Evolutionary conservation across 2,797 vertebrate species (phyloP), one percentile per base, ranked within the genome.

Genomic region (Gymnothorax javanicus): DNA sequence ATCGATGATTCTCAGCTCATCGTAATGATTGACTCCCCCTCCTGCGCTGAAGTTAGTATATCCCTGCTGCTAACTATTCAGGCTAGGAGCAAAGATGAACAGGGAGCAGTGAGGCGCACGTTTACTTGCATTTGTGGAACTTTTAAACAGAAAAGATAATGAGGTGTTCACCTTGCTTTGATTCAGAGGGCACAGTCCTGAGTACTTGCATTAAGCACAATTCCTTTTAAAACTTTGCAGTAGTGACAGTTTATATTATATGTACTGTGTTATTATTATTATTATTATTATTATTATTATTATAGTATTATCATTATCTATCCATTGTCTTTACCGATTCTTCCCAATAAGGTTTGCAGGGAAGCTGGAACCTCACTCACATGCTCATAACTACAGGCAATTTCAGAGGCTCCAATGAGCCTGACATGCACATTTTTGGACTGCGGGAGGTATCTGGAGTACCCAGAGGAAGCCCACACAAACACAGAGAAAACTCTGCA

Each of bases 1-100:
- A 60, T 75, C 57, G 52, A 69, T 43, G 25, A 25, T 50, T 67
- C 64, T 57, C 4, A 25, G 27, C 82, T 87, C 79, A 87, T 33
- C 73, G 17, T 54, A 54, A 4, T 4, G 43, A 79, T 79, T 50
- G 6, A 1, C 75, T 9, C 43, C 50, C 50, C 0, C 69, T 2
- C 71, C 11, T 1, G 15, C 71, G 33, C 71, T 33, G 13, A 43
- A 43, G 3, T 7, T 50, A 8, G 75, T 54, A 43, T 54, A 54
- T 23, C 50, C 17, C 43, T 13, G 75, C n/a, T 17, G 75, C 43
- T 77, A 20, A 52, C 11, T 50, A 77, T 50, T 50, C 27, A 13
- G 43, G 5, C 43, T 4, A 12, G 12, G 71, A 17, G 7, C 27
- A 54, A 4, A 13, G 15, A 8, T 15, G 50, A 20, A 73, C 69